Conservation (phyloP, 2,113 vertebrate genomes). For the human region DNA sequence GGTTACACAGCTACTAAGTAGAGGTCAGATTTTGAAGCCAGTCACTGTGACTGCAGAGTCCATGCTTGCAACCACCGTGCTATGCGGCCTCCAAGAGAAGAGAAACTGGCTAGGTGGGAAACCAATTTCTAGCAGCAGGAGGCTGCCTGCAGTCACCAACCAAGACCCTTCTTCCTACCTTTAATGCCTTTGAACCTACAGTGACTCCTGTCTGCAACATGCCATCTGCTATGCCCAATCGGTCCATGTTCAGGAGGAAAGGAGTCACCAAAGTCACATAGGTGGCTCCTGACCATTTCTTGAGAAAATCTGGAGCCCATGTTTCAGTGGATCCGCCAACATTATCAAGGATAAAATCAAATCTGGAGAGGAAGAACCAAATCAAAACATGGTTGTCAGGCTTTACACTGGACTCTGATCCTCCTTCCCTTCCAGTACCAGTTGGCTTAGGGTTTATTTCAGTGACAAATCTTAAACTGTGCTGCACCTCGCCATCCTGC, state of each 20-base stretch:
- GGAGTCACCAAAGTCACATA: conserved; percentile 96
- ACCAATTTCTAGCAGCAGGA: not conserved
- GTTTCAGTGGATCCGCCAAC: conserved; percentile 93
- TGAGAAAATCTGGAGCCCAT: conserved; percentile 91
- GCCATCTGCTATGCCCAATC: conserved; percentile 93
- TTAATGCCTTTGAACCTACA: conserved; percentile 89
- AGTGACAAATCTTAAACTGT: not conserved
- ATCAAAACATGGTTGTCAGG: not conserved
- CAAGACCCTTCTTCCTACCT: conserved; percentile 83
- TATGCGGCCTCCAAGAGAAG: not conserved
- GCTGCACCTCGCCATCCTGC: not conserved
- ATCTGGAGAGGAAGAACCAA: conserved; percentile 78
- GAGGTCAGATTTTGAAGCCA: not conserved
- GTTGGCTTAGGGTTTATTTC: not conserved
- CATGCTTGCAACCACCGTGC: not conserved
- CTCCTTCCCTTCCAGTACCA: not conserved
- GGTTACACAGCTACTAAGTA: not conserved
- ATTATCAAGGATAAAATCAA: conserved; percentile 95
- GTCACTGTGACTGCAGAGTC: not conserved
- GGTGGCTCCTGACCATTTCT: conserved; percentile 95
- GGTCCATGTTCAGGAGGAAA: conserved; percentile 94
- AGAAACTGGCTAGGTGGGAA: not conserved
- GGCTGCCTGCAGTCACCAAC: not conserved
- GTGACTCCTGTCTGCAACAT: conserved; percentile 93
- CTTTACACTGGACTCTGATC: not conserved